A percentile compares a stretch with the other conserved stretches of the same genome.
Evolutionary conservation across 2,797 vertebrate genomes (phyloP).

Genomic region (Lutjanus argentimaculatus): DNA sequence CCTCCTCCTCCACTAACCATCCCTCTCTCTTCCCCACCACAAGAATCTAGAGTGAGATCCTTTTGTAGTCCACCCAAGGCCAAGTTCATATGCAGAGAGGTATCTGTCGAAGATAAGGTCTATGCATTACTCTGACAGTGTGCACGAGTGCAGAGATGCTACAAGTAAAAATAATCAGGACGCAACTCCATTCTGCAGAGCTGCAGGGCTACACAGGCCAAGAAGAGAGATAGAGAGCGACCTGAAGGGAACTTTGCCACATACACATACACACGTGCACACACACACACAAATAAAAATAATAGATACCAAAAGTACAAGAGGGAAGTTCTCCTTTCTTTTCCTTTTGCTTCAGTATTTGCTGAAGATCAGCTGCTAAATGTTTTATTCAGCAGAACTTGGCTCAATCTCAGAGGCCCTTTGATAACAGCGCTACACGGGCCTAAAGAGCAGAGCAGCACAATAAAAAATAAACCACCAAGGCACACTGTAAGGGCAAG

Average conservation of each 20-base stretch:
- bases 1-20: background rate
- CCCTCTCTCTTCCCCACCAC: background rate
- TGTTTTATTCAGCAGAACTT: slow-evolving; percentile 77
- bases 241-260: slow-evolving; percentile 49
- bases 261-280: background rate
- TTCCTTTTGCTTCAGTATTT: slow-evolving; percentile 48
- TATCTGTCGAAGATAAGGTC: slow-evolving; percentile 66
- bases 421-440: slow-evolving; percentile 51
- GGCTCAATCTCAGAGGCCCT: slow-evolving; percentile 53
- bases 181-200: slow-evolving; percentile 54
- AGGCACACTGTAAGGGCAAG: slow-evolving; percentile 15
- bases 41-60: slow-evolving; percentile 41
- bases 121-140: slow-evolving; percentile 63
- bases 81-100: slow-evolving; percentile 73
- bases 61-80: slow-evolving; percentile 51
- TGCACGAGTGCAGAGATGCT: slow-evolving; percentile 60
- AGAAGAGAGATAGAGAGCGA: slow-evolving; percentile 33
- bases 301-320: slow-evolving; percentile 42
- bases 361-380: slow-evolving; percentile 61
- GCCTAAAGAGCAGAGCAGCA: slow-evolving; percentile 38
- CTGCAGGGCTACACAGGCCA: slow-evolving; percentile 57
- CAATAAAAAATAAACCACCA: slow-evolving; percentile 14
- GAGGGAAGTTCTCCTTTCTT: slow-evolving; percentile 47
- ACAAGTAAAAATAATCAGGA: slow-evolving; percentile 70
- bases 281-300: slow-evolving; percentile 35